phyloP scores from a whole-genome alignment of 1,140 invertebrate genomes.

The Tenebrio molitor region DNA sequence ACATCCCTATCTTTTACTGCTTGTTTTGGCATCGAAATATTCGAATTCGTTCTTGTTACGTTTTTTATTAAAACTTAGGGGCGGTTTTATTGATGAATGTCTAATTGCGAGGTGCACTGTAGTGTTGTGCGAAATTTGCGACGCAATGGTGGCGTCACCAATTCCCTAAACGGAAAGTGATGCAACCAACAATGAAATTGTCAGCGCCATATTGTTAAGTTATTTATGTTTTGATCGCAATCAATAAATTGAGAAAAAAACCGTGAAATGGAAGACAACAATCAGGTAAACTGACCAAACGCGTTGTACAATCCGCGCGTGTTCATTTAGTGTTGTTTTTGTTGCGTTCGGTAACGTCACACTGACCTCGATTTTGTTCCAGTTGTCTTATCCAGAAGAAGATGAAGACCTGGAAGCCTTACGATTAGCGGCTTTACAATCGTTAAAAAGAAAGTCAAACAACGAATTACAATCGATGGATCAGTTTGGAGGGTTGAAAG shows the following conservation, averaged over 20 bases:
- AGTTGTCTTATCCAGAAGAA: constrained; percentile 60
- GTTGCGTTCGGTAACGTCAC: constrained; percentile 1
- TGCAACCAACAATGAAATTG: not conserved
- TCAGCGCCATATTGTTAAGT: constrained; percentile 48
- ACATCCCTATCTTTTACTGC: not conserved
- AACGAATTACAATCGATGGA: not conserved
- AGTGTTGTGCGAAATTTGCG: too few relatives aligned
- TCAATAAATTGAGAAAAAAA: constrained; percentile 21
- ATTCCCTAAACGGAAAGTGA: not conserved
- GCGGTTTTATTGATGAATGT: not conserved
- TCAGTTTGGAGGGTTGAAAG: constrained; percentile 9
- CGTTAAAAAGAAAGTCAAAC: constrained; percentile 58
- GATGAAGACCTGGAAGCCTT: constrained; percentile 65
- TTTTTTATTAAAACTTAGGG: not conserved
- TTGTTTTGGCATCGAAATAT: not conserved
- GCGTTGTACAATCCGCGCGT: too few relatives aligned
- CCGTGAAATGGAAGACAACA: constrained; percentile 31
- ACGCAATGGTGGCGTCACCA: not conserved
- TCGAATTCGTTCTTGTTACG: too few relatives aligned
- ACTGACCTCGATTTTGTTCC: constrained; percentile 9
- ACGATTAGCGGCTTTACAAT: constrained; percentile 62
- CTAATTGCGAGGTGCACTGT: too few relatives aligned
- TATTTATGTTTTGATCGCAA: constrained; percentile 35
- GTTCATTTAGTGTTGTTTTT: constrained; percentile 10
- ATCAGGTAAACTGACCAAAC: constrained; percentile 7